Percentiles rank a stretch among this genome's conserved stretches.
Evolutionary conservation across 2,797 vertebrate genomes (phyloP).

Genomic region (Tragelaphus eurycerus): DNA sequence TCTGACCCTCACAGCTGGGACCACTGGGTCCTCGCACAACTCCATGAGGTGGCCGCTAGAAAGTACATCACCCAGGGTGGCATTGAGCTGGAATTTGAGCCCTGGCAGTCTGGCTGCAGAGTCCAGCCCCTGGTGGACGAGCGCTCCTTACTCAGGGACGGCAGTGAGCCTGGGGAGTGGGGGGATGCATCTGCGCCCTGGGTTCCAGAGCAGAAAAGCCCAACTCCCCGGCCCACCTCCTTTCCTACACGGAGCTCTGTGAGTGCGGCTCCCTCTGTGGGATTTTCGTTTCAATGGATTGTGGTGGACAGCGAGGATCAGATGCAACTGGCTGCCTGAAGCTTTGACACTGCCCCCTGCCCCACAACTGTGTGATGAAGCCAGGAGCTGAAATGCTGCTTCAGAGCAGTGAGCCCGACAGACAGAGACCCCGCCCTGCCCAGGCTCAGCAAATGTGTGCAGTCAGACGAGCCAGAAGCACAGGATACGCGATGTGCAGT

Average conservation of each 20-base stretch:
- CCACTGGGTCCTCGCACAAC: neutral
- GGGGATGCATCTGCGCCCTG: neutral
- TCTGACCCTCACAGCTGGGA: no score
- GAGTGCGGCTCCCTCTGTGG: neutral
- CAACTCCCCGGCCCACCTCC: neutral
- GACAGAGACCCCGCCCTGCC: neutral
- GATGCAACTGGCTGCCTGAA: accelerated
- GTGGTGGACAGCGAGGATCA: accelerated
- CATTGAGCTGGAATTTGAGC: neutral
- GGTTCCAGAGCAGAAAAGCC: neutral
- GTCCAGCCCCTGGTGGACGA: neutral
- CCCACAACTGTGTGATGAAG: no score
- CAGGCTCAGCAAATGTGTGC: neutral
- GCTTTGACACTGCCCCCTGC: neutral
- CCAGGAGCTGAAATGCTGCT: neutral
- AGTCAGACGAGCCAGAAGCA: accelerated
- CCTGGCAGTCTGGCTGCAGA: neutral
- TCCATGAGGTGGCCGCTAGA: accelerated
- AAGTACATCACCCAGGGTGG: accelerated
- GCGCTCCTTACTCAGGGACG: accelerated
- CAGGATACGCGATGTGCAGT: no score
- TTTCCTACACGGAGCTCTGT: neutral
- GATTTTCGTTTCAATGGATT: neutral
- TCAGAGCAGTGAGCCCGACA: neutral
- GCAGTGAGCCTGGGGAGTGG: neutral